A percentile compares a stretch with the other conserved stretches of the same genome.
These are phyloP conservation scores for Cygnus olor DNA, from an alignment of 2,797 vertebrate genomes.

Conservation along the genomic window DNA sequence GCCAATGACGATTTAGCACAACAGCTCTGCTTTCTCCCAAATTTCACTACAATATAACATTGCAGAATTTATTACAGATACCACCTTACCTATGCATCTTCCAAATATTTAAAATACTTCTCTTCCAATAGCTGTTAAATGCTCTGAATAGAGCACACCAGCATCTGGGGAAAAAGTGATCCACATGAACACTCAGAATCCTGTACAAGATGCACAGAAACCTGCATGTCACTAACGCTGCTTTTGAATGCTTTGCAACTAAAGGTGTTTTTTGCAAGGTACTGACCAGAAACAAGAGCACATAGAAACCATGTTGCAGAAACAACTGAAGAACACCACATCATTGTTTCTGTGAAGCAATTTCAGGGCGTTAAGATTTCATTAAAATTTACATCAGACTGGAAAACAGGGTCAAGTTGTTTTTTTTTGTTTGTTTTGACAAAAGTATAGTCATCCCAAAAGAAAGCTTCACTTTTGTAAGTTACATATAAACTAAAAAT, in stretches of 20 bases:
- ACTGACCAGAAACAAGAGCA: too few species aligned
- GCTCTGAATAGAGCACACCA: background rate
- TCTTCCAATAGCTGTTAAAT: background rate
- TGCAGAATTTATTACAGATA: background rate
- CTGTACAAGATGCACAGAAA: background rate
- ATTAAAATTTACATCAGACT: background rate
- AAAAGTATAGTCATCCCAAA: background rate
- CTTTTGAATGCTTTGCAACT: background rate
- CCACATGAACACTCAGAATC: background rate
- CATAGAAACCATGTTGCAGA: too few species aligned
- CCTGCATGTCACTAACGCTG: background rate
- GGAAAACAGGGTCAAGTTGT: background rate
- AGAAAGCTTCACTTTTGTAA: background rate
- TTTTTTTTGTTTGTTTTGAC: background rate
- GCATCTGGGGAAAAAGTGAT: background rate
- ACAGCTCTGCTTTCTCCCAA: background rate
- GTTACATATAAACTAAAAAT: background rate
- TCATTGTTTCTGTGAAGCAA: background rate
- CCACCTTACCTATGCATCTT: background rate
- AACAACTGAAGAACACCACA: too few species aligned
- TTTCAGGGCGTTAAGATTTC: background rate
- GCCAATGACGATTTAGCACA: background rate
- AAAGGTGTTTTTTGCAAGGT: too few species aligned
- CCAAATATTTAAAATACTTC: background rate
- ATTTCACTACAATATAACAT: background rate